Conservation (phyloP, 2,113 vertebrate genomes). For the Apteryx owenii region DNA sequence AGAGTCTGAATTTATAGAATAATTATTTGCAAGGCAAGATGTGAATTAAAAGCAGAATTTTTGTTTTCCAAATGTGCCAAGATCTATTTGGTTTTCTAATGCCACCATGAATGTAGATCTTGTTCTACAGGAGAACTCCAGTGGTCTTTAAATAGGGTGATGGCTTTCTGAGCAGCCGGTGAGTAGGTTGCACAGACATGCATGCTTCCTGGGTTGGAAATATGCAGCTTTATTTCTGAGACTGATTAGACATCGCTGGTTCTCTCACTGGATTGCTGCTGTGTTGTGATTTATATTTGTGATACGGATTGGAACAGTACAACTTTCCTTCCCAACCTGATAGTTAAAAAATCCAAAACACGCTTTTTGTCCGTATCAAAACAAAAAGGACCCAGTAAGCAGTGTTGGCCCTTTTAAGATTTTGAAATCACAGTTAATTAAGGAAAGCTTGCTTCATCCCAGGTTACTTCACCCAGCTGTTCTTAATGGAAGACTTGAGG, state of each 20-base stretch:
- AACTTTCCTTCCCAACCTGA: background rate
- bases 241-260: background rate
- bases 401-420: background rate
- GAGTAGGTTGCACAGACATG: constrained; percentile 35
- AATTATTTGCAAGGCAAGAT: background rate
- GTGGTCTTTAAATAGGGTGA: background rate
- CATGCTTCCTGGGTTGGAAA: background rate
- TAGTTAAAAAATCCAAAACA: background rate
- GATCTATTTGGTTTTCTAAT: accelerated
- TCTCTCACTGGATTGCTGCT: background rate
- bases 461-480: background rate
- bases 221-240: accelerated
- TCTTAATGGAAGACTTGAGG: background rate
- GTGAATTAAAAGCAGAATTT: background rate
- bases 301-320: background rate
- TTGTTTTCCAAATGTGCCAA: accelerated
- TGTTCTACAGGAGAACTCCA: background rate
- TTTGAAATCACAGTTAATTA: background rate
- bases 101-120: background rate
- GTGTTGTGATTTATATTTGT: background rate
- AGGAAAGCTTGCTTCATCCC: background rate
- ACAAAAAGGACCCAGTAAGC: background rate
- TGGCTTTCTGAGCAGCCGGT: constrained; percentile 42
- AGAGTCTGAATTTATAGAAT: background rate
- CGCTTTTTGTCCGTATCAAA: background rate